Evolutionary conservation across 2,113 vertebrate genomes (phyloP), one percentile per base, ranked within the genome.

Genomic region (Glaucidium brasilianum): DNA sequence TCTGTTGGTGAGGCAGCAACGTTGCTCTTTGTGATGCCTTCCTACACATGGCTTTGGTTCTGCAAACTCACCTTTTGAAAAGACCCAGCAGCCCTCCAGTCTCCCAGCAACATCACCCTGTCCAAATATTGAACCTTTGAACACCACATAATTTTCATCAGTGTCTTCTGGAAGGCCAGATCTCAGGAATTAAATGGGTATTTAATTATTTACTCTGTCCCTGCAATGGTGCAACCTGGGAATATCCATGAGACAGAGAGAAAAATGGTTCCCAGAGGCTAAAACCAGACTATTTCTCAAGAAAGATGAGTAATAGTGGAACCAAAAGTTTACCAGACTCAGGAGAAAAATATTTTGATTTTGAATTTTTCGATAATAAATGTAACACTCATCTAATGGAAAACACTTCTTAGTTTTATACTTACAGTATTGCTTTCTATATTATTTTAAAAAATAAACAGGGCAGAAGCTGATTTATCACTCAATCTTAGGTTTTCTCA

Each of bases 331-430:
- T 76, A 69, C 11, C 10, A 22, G 69, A 45, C 11, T 58, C 25
- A 49, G 25, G 34, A 58, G 12, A 79, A 90, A 85, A 79, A 39
- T 56, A 64, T 2, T 58, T 79, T 64, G 9, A 64, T 72, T 75
- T 62, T 52, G 1, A 88, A 25, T 59, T 64, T 79, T 53, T 82
- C 11, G 56, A 12, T 35, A 55, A 59, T 43, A 60, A 88, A 60
- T 14, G 4, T 0, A 0, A 45, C 6, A 68, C 0, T 49, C 1
- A 1, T 49, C 45, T 83, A 52, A 56, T 3, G 75, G 23, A 7
- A 85, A 90, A 75, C 2, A 47, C 10, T 34, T 78, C 5, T 45
- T 64, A 14, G 62, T 85, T 89, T 69, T 55, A 55, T 39, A 55
- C 30, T 59, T 69, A 52, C 50, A 62, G 6, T 53, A 76, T 52